Evolutionary conservation across 2,797 vertebrate genomes (phyloP), one percentile per base, ranked within the genome.

Genomic region (Pangasius djambal): DNA sequence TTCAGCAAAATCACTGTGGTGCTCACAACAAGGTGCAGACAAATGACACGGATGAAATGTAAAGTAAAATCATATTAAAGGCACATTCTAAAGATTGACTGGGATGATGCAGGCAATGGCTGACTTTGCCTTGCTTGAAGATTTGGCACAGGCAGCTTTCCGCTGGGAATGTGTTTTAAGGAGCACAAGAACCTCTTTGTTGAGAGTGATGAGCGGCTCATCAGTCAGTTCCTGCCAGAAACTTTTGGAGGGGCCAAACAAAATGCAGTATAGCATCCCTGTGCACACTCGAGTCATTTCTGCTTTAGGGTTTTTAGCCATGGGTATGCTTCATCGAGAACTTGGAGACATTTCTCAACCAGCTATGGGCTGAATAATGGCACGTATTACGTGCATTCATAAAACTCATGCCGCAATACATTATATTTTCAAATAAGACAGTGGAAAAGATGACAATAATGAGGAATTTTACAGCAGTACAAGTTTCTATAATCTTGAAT

Each of bases 181-280:
- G 61, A 67, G 15, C 6, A 85, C 10, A 72, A 16, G 34, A 85
- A 28, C 20, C 22, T 72, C 31, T 72, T 57, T 55, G 48, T 20
- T 70, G n/a, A 85, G 82, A 69, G 34, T 83, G 79, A 83, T 44
- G 57, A 83, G 63, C 52, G 63, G 83, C 40, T 84, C 28, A 84
- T 69, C 61, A 63, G 57, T 63, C 15, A 40, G 6, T 83, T 83
- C 4, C 15, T 20, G 61, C 12, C 81, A 65, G 40, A 67, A 48
- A 48, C 6, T 4, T 48, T 65, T 18, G 4, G 25, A 48, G 37
- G 48, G 34, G 81, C 22, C 5, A 61, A 83, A 63, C 40, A 31
- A 67, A 65, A 67, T 83, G 40, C 40, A 48, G 61, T n/a, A 48
- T 50, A 83, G 15, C 28, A 28, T 61, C 57, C 59, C 61, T 10